A percentile compares a stretch with the other conserved stretches of the same genome.
Conservation (phyloP, 2,113 vertebrate genomes). For the Benitochromis conjunctus region DNA sequence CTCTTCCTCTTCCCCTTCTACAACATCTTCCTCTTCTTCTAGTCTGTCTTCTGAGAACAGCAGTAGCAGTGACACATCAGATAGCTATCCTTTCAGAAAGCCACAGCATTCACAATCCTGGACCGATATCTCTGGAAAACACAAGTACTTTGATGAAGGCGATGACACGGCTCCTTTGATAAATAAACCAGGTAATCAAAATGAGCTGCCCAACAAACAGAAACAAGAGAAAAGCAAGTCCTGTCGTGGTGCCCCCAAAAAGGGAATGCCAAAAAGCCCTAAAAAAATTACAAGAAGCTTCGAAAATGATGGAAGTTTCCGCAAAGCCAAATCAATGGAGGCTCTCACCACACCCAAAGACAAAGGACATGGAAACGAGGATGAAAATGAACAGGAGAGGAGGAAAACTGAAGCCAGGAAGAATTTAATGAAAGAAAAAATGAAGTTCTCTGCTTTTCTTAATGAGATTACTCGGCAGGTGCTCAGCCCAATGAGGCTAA, state of each 20-base stretch:
- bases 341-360: slow-evolving; percentile 52
- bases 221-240: slow-evolving; percentile 3
- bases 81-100: neutral
- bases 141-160: slow-evolving; percentile 50
- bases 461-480: slow-evolving; percentile 82
- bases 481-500: slow-evolving; percentile 77
- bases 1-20: slow-evolving; percentile 39
- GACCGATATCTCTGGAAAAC: slow-evolving; percentile 59
- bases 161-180: slow-evolving; percentile 55
- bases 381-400: slow-evolving; percentile 40
- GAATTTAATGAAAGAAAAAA: slow-evolving; percentile 73
- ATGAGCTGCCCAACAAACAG: slow-evolving; percentile 23
- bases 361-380: slow-evolving; percentile 8
- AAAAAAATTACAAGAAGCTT: neutral
- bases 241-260: neutral
- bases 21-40: slow-evolving; percentile 54
- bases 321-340: slow-evolving; percentile 79
- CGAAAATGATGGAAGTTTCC: slow-evolving; percentile 44
- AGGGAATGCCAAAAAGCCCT: slow-evolving; percentile 34
- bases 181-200: neutral
- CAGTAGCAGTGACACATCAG: slow-evolving; percentile 47
- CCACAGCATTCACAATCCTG: slow-evolving; percentile 73
- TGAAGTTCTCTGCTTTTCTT: slow-evolving; percentile 79
- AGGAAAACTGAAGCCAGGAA: slow-evolving; percentile 53
- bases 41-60: slow-evolving; percentile 61